These are phyloP conservation scores for Cyprinella venusta DNA, from an alignment of 2,797 vertebrate genomes.

Conservation along the genomic window DNA sequence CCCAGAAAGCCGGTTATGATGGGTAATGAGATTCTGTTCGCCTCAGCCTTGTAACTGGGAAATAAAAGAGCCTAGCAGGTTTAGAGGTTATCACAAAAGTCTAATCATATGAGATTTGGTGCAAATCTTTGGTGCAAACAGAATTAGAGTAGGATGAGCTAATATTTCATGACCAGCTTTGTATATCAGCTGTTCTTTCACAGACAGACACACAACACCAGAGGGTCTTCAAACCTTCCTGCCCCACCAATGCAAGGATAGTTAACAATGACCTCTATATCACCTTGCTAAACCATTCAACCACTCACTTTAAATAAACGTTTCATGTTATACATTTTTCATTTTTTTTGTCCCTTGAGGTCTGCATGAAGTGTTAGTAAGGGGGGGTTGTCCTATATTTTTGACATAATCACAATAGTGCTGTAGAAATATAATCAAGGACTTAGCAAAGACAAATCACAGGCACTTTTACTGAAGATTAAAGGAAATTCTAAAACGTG, in stretches of 20 bases:
- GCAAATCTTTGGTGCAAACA: conserved; percentile 7
- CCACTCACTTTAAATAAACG: not conserved
- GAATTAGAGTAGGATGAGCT: conserved; percentile 13
- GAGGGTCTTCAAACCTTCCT: not conserved
- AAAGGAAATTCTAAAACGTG: not conserved
- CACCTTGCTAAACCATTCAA: not conserved
- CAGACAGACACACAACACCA: not conserved
- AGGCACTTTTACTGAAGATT: not conserved
- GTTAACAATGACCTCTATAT: not conserved
- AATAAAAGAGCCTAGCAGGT: conserved; percentile 2
- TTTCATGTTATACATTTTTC: not conserved
- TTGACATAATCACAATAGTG: not conserved
- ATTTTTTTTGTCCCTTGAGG: not conserved
- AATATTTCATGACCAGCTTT: conserved; percentile 21
- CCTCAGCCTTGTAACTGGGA: not conserved
- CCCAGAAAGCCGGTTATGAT: conserved; percentile 82
- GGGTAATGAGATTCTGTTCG: conserved; percentile 72
- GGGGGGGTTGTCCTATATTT: not conserved
- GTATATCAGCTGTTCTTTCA: conserved; percentile 30
- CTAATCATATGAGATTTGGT: conserved; percentile 13
- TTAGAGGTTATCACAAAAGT: conserved; percentile 12
- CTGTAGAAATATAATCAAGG: not conserved
- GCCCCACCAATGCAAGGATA: not conserved
- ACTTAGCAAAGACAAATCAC: not conserved
- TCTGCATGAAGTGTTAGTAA: not conserved